These are phyloP conservation scores for Sceloporus tristichus DNA, from an alignment of 2,113 vertebrate species.

Conservation along the genomic window DNA sequence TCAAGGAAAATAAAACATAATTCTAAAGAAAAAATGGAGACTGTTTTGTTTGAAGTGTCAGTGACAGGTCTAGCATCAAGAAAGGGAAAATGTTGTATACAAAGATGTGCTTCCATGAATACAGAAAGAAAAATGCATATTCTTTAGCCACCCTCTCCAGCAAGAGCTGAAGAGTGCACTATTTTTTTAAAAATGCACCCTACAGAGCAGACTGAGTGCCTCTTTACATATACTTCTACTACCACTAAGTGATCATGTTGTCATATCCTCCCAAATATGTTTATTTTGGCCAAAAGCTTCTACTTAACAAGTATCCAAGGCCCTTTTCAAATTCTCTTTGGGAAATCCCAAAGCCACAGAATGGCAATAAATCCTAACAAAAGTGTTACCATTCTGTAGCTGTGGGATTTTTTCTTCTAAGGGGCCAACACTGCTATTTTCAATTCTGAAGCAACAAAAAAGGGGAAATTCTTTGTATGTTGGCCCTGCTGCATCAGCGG, in stretches of 20 bases:
- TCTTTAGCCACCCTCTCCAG: background rate
- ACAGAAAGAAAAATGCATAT: background rate
- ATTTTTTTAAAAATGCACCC: background rate
- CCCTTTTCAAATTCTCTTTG: background rate
- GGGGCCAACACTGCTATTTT: background rate
- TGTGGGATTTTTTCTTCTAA: background rate
- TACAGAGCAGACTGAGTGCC: background rate
- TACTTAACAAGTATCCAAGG: background rate
- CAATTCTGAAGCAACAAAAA: background rate
- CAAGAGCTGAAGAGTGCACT: background rate
- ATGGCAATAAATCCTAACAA: background rate
- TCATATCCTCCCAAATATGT: background rate
- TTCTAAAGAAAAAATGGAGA: background rate
- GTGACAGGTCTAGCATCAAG: background rate
- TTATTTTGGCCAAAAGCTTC: background rate
- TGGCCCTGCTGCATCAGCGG: too few relatives aligned
- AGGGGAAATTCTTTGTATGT: background rate
- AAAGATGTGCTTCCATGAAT: constrained; percentile 2
- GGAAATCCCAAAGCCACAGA: background rate
- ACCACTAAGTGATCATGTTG: background rate
- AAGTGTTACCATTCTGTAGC: background rate
- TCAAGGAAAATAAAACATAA: constrained; percentile 2
- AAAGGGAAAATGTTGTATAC: background rate
- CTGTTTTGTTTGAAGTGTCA: background rate
- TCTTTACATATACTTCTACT: too few relatives aligned